Base-by-base conservation (phyloP, 2,113 vertebrate species). In the Ceyx melanurus region DNA sequence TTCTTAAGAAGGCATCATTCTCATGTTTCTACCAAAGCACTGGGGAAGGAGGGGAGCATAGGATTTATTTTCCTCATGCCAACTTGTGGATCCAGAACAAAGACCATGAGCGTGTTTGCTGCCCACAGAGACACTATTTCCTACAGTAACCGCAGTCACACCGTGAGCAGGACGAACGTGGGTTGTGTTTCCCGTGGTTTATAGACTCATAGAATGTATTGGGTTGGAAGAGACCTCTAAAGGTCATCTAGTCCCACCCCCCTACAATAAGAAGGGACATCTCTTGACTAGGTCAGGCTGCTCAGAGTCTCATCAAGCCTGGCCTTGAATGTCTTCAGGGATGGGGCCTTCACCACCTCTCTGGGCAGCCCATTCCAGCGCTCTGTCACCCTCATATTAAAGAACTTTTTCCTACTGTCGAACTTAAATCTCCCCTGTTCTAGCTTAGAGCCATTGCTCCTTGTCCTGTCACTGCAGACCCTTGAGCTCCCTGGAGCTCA, bases 151-250 rank as follows among this genome's bases (percentile, higher is more conserved):
- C 29, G 53, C 67, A 42, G 57, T 7, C 10, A 21, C 57, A 35
- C 54, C 6, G 67, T 0, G 1, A 74, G 54, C 15, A 53, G 74
- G 77, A 70, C 2, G 3, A 53, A 40, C 15, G 13, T 2, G 4
- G 45, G 45, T 10, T 5, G 23, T 7, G 0, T 20, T 60, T 13
- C 40, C 68, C 25, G 6, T 21, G 11, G 31, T 46, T 33, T 37
- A 37, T 37, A 37, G 37, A 37, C 37, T 37, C 10, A 37, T 11
- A 37, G 37, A 45, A 18, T 37, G 37, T 37, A 37, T 37, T 37
- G 37, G 37, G 37, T 37, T 37, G 37, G 37, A 37, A 37, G 37
- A 18, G 61, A 28, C 25, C 37, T 62, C 25, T 28, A 23, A 37
- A 18, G 61, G 28, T 10, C 62, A 45, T 31, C 62, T 26, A 9